Evolutionary conservation across 2,797 vertebrate genomes (phyloP), one percentile per base, ranked within the genome.

Genomic region (Hyperoplus immaculatus): DNA sequence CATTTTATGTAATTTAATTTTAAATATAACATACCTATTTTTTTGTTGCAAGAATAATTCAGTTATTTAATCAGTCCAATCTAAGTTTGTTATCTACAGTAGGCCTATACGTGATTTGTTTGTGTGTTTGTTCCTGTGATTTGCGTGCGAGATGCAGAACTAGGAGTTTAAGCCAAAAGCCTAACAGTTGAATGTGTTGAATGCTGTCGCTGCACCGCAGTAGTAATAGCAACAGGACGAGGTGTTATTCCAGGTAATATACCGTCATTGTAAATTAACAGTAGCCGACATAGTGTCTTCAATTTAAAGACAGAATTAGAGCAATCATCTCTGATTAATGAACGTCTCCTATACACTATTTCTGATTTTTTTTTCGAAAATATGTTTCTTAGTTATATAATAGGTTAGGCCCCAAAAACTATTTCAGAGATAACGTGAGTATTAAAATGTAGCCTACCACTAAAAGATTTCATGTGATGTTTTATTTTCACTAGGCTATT

Each of bases 201-300:
- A 60, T 77, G 60, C 29, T 61, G 60, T 74, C 50, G 64, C 13
- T 11, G 68, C 56, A 67, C 29, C 43, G 58, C 63, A 47, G 39
- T 36, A 74, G 45, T 5, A 59, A 56, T 47, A 77, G 45, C 42
- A 38, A 54, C 74, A 68, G 38, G 58, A 79, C 62, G 41, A 79
- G 49, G 58, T 76, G 47, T 56, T 42, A 36, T 15, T 56, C 2
- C 80, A 89, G 79, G 89, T 90, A 88, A 81, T 82, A 64, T 18
- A 10, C 16, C 45, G 18, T 46, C 46, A 51, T 38, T 72, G 46
- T 5, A 73, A 55, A 71, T 66, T 41, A n/a, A 29, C 71, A 72
- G 69, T 41, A 73, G 11, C 1, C 7, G 41, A 41, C 1, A n/a
- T 5, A 16, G 39, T 6, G 14, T n/a, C 1, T 51, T 62, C 29